Evolutionary conservation across 2,113 vertebrate species (phyloP).

Genomic region (Ginglymostoma cirratum): DNA sequence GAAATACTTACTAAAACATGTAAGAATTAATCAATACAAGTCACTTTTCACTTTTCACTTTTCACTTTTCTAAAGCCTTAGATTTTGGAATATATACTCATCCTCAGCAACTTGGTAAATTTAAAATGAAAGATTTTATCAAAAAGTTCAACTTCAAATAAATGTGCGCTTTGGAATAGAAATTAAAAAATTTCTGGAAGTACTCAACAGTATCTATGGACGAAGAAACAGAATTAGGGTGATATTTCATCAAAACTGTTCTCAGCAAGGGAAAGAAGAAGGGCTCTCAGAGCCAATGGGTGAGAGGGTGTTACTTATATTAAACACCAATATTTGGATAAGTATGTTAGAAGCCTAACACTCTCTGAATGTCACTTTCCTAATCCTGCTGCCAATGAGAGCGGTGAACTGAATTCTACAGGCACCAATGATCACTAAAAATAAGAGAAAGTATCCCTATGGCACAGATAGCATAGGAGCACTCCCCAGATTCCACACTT

Average conservation of each 20-base stretch:
- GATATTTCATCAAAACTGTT: background rate
- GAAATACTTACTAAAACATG: background rate
- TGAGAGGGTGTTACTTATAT: too few species aligned
- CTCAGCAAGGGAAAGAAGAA: background rate
- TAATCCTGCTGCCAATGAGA: too few species aligned
- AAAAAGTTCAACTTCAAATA: background rate
- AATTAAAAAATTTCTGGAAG: background rate
- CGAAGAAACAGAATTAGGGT: background rate
- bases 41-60: background rate
- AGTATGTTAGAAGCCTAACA: too few species aligned
- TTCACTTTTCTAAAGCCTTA: background rate
- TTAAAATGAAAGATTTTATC: background rate
- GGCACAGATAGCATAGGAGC: background rate
- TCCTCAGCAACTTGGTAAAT: background rate
- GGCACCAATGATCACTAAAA: background rate
- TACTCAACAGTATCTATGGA: background rate
- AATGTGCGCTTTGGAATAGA: background rate
- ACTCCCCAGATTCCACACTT: background rate
- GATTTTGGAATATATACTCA: background rate
- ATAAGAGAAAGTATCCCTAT: background rate
- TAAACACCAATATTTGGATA: too few species aligned
- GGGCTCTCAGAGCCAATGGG: too few species aligned
- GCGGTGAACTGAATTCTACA: background rate
- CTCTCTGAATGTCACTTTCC: too few species aligned
- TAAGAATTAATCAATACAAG: background rate